Conservation (phyloP, 2,113 vertebrate species). For the Beaufortia kweichowensis region DNA sequence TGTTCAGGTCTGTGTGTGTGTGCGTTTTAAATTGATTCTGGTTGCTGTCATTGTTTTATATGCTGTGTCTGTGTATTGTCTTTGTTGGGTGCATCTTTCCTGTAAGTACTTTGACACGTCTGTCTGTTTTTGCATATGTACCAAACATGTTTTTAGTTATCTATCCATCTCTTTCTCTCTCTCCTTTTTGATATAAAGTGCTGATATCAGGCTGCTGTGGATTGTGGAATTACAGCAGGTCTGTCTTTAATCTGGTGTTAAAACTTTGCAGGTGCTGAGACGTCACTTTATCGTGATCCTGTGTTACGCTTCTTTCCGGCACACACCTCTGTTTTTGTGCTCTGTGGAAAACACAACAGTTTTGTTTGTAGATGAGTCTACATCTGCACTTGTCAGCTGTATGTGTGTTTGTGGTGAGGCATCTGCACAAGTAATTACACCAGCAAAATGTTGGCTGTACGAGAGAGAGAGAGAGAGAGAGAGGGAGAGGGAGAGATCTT, state of each 20-base stretch:
- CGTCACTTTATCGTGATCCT: constrained; percentile 4
- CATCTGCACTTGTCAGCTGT: constrained; percentile 34
- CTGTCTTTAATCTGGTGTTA: not conserved
- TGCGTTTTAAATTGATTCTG: constrained; percentile 31
- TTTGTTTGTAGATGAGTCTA: constrained; percentile 33
- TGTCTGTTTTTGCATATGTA: not conserved
- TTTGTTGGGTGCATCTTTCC: not conserved
- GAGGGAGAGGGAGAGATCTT: constrained; percentile 7
- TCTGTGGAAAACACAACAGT: constrained; percentile 24
- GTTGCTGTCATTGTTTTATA: constrained; percentile 12
- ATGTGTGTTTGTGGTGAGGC: constrained; percentile 21
- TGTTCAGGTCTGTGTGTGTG: constrained; percentile 36
- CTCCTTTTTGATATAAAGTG: not conserved
- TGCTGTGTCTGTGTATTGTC: not conserved
- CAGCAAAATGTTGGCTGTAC: not conserved
- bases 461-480: not conserved
- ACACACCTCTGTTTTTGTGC: constrained; percentile 9
- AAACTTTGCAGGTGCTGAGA: constrained; percentile 25
- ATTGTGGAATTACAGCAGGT: not conserved
- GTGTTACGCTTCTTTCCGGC: not conserved
- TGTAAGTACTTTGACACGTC: not conserved
- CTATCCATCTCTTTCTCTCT: not conserved
- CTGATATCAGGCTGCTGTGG: not conserved
- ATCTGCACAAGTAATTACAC: constrained; percentile 31
- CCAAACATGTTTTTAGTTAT: not conserved